Conservation (phyloP, 1,140 invertebrate species). For the Tenebrio molitor region DNA sequence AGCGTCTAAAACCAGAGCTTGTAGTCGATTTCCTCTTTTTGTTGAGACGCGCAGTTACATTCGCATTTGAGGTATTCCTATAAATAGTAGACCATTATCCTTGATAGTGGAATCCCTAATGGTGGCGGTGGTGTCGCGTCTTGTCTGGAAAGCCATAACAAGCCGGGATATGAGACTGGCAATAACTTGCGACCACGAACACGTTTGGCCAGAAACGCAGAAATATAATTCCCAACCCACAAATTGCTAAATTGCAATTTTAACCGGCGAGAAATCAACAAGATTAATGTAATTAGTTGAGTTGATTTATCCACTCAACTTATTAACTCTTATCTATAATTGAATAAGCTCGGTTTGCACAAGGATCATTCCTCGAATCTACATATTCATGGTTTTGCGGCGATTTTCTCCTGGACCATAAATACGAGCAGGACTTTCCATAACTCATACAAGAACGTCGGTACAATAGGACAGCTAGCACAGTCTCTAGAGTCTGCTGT, state of each 20-base stretch:
- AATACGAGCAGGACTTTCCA: constrained; percentile 18
- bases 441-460: constrained; percentile 14
- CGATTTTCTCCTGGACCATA: constrained; percentile 20
- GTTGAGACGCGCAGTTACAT: neutral
- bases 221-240: neutral
- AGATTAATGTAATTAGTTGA: constrained; percentile 9
- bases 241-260: neutral
- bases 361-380: neutral
- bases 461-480: constrained; percentile 16
- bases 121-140: neutral
- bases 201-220: neutral
- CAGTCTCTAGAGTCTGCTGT: constrained; percentile 4
- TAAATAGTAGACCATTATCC: constrained; percentile 38
- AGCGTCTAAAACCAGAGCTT: constrained; percentile 12
- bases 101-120: constrained; percentile 36
- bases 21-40: constrained; percentile 19
- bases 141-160: constrained; percentile 18
- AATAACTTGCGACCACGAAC: constrained; percentile 3
- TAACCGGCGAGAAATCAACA: constrained; percentile 8
- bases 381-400: constrained; percentile 21
- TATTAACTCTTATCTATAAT: constrained; percentile 14
- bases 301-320: constrained; percentile 6
- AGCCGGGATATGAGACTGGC: neutral
- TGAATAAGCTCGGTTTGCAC: constrained; percentile 3
- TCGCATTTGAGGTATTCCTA: constrained; percentile 20